Percentiles rank a stretch among this genome's conserved stretches.
Evolutionary conservation across 2,113 vertebrate species (phyloP).

Genomic region (Neodontobutis hainanensis): DNA sequence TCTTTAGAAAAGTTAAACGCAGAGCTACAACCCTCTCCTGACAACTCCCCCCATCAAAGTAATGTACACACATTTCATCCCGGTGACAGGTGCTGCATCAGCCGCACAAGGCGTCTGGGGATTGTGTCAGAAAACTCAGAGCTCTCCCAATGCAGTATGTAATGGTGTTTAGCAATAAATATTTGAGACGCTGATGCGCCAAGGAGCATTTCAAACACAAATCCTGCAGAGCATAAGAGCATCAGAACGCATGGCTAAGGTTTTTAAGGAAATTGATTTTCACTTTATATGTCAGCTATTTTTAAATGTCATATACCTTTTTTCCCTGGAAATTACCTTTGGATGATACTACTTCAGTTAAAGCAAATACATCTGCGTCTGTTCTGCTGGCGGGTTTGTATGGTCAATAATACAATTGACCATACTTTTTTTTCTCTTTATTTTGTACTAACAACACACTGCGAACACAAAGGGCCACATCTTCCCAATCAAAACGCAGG

Average conservation of each 20-base stretch:
- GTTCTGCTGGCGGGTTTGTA: no score
- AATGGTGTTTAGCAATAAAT: conserved; percentile 43
- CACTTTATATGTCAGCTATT: neutral
- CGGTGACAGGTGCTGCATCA: conserved; percentile 50
- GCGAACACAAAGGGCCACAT: no score
- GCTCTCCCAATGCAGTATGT: conserved; percentile 21
- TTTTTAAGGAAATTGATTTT: conserved; percentile 1
- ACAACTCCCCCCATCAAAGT: conserved; percentile 46
- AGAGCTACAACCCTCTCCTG: conserved; percentile 23
- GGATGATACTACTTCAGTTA: neutral
- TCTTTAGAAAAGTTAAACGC: conserved; percentile 33
- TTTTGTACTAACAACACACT: no score
- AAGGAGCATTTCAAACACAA: conserved; percentile 21
- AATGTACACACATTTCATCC: conserved; percentile 40
- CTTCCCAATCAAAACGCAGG: no score
- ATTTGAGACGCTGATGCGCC: conserved; percentile 20
- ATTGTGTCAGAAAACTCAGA: conserved; percentile 46
- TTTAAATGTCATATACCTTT: neutral
- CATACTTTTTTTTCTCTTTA: no score
- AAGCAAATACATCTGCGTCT: neutral
- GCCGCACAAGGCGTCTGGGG: conserved; percentile 24
- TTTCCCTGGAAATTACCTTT: neutral
- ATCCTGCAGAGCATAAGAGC: conserved; percentile 6
- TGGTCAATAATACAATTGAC: no score
- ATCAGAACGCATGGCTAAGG: neutral